phyloP scores from a whole-genome alignment of 2,888 invertebrate genomes.

The Scrobipalpa costella region DNA sequence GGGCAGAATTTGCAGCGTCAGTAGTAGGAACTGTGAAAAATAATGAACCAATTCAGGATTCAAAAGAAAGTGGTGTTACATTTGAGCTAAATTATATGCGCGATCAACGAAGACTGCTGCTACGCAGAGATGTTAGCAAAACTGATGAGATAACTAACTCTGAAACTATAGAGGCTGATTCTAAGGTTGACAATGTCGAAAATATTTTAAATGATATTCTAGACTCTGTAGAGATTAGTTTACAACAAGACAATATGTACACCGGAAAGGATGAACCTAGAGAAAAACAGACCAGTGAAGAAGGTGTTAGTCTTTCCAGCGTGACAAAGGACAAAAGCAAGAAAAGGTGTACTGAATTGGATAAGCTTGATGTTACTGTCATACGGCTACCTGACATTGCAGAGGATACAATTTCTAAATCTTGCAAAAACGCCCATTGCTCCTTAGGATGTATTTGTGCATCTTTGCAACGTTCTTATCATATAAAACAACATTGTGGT shows the following conservation, averaged over 20 bases:
- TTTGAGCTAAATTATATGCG: conserved; percentile 82
- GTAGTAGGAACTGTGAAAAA: conserved; percentile 61
- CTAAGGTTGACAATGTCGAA: conserved; percentile 31
- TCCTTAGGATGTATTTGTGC: conserved; percentile 85
- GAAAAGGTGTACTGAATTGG: conserved; percentile 74
- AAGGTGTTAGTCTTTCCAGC: conserved; percentile 36
- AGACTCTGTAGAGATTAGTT: conserved; percentile 81
- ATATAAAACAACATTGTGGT: conserved; percentile 82
- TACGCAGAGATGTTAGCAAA: conserved; percentile 57
- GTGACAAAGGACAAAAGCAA: conserved; percentile 60
- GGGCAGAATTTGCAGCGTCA: conserved; percentile 81
- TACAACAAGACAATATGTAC: conserved; percentile 78
- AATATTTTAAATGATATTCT: conserved; percentile 78
- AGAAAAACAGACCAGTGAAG: conserved; percentile 49
- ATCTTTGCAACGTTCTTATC: conserved; percentile 73
- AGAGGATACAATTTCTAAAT: conserved; percentile 32
- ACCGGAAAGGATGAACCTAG: conserved; percentile 53
- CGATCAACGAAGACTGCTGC: conserved; percentile 79
- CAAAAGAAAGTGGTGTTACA: conserved; percentile 58
- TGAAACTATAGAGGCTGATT: neutral
- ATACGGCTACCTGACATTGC: conserved; percentile 72
- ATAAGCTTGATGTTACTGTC: conserved; percentile 84
- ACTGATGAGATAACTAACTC: neutral
- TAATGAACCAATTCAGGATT: conserved; percentile 43
- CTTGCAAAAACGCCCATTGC: conserved; percentile 81